Percentiles rank a stretch among this genome's conserved stretches.
phyloP scores from a whole-genome alignment of 2,797 vertebrate genomes.

The Protonibea diacanthus region DNA sequence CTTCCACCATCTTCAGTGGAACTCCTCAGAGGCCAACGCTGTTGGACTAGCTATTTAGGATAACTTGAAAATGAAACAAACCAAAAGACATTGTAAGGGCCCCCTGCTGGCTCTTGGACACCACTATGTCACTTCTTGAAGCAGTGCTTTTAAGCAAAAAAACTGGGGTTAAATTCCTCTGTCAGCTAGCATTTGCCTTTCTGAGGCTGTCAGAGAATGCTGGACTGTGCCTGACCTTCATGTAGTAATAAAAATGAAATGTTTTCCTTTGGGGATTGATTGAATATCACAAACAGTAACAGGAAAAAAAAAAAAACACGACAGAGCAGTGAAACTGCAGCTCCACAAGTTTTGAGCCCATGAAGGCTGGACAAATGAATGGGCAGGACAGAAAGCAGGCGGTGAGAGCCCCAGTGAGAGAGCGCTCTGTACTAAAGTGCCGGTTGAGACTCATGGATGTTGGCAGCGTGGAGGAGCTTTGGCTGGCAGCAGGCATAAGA shows the following conservation, averaged over 20 bases:
- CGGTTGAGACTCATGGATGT: constrained; percentile 50
- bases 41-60: neutral
- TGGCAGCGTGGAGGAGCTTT: constrained; percentile 66
- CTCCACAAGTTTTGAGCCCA: constrained; percentile 5
- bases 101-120: neutral
- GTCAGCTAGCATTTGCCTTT: neutral
- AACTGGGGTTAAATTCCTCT: neutral
- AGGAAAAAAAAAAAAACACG: neutral
- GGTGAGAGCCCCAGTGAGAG: constrained; percentile 49
- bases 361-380: constrained; percentile 47
- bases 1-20: neutral
- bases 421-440: constrained; percentile 55
- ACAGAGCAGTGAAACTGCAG: constrained; percentile 3
- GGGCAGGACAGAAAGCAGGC: constrained; percentile 56
- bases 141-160: neutral
- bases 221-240: neutral
- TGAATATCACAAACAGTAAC: constrained; percentile 5
- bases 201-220: neutral
- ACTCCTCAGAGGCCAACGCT: neutral
- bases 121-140: neutral
- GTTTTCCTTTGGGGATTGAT: neutral
- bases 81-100: neutral
- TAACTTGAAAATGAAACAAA: neutral
- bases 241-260: constrained; percentile 12
- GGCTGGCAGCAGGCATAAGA: constrained; percentile 58